phyloP scores from a whole-genome alignment of 2,797 vertebrate species.

The Myioborus miniatus region DNA sequence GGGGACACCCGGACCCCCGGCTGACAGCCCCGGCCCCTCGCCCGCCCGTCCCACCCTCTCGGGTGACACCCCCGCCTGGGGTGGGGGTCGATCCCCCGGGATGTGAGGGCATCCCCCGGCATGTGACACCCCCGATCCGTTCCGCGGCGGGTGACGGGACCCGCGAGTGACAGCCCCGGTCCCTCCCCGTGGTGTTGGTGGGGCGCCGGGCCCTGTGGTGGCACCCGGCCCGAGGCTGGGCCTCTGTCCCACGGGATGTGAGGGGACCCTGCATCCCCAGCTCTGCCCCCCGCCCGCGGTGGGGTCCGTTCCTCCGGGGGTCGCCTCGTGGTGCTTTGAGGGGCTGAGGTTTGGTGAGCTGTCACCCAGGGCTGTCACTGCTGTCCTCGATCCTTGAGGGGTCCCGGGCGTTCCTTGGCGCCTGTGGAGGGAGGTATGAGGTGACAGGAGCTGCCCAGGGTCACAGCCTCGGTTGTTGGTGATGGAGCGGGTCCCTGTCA shows the following conservation, averaged over 20 bases:
- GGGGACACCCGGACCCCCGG: not conserved
- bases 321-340: rapidly evolving
- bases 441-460: not conserved
- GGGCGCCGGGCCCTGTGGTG: not conserved
- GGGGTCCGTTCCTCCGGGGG: not conserved
- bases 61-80: not conserved
- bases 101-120: not conserved
- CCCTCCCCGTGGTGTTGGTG: not conserved
- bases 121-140: not conserved
- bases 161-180: not conserved
- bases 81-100: not conserved
- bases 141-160: not conserved
- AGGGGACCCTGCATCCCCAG: not conserved
- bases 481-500: not conserved
- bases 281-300: not conserved
- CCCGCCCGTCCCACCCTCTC: not conserved
- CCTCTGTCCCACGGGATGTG: not conserved
- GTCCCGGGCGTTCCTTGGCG: rapidly evolving
- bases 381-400: rapidly evolving
- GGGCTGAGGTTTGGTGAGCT: not conserved
- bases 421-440: not conserved
- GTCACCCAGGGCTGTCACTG: not conserved
- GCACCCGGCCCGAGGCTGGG: not conserved
- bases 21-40: not conserved
- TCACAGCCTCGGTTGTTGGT: rapidly evolving